A percentile compares a stretch with the other conserved stretches of the same genome.
phyloP scores from a whole-genome alignment of 2,888 invertebrate species.

The Sturmia bella region DNA sequence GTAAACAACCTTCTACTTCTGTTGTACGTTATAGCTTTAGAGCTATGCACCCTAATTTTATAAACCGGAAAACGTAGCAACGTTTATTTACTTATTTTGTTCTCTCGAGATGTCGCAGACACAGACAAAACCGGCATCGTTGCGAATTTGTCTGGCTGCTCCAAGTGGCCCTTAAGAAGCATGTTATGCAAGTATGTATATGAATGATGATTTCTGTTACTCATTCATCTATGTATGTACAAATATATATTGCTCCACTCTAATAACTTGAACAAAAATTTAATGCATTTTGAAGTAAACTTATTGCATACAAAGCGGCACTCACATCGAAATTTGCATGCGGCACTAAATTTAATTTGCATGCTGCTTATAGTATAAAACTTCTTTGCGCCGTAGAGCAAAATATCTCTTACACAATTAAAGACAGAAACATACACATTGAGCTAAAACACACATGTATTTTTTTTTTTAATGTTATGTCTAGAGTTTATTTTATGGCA shows the following conservation, averaged over 20 bases:
- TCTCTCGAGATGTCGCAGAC: conserved; percentile 1
- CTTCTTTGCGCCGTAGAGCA: not conserved
- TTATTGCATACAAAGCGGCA: conserved; percentile 74
- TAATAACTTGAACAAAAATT: conserved; percentile 81
- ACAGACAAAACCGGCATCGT: conserved; percentile 36
- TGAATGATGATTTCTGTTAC: conserved; percentile 22
- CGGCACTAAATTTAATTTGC: conserved; percentile 23
- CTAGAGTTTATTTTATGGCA: too few species aligned
- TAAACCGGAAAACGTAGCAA: not conserved
- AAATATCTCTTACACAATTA: too few species aligned
- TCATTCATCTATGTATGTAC: conserved; percentile 9
- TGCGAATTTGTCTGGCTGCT: conserved; percentile 50
- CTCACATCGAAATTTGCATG: conserved; percentile 46
- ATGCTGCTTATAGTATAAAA: not conserved
- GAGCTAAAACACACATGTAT: too few species aligned
- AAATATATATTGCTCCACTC: conserved; percentile 71
- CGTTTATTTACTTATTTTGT: not conserved
- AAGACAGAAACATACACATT: too few species aligned
- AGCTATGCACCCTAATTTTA: too few species aligned
- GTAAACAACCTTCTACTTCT: too few species aligned
- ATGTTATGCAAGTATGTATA: conserved; percentile 38
- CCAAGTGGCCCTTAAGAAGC: conserved; percentile 52
- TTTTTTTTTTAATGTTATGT: too few species aligned
- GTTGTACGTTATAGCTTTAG: too few species aligned
- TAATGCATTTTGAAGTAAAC: conserved; percentile 79